Conservation (phyloP, 2,888 invertebrate species). For the Clanis bilineata region DNA sequence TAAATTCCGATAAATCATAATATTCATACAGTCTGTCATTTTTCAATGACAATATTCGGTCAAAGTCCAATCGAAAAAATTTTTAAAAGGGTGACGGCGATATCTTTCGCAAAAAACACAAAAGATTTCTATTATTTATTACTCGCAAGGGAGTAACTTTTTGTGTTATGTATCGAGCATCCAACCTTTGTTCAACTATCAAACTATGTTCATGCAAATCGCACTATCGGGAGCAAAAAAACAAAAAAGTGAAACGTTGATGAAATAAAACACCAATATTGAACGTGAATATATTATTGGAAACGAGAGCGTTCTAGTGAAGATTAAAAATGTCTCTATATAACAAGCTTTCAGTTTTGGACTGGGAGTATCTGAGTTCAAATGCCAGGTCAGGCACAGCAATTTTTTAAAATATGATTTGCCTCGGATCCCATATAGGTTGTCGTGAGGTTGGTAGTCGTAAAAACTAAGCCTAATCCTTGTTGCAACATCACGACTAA, state of each 20-base stretch:
- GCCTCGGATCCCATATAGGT: no score
- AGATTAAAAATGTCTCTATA: no score
- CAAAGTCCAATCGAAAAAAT: not conserved
- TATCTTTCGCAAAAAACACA: not conserved
- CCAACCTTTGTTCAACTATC: slow-evolving; percentile 5
- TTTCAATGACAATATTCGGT: not conserved
- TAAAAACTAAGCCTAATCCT: no score
- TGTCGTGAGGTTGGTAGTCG: no score
- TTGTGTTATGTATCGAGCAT: not conserved
- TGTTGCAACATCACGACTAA: no score
- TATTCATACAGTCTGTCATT: not conserved
- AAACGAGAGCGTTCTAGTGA: no score
- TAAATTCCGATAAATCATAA: no score
- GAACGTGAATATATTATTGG: no score
- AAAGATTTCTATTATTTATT: not conserved
- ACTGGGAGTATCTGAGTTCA: no score
- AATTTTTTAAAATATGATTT: no score
- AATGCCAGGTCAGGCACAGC: no score
- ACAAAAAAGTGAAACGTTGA: not conserved
- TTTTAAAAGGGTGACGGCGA: not conserved
- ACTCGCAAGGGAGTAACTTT: slow-evolving; percentile 5
- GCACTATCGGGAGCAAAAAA: not conserved
- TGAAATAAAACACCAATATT: not conserved
- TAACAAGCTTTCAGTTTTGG: no score
- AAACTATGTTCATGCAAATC: not conserved